These are phyloP conservation scores for Paracanthobrama guichenoti DNA, from an alignment of 2,113 vertebrate genomes.

Conservation along the genomic window DNA sequence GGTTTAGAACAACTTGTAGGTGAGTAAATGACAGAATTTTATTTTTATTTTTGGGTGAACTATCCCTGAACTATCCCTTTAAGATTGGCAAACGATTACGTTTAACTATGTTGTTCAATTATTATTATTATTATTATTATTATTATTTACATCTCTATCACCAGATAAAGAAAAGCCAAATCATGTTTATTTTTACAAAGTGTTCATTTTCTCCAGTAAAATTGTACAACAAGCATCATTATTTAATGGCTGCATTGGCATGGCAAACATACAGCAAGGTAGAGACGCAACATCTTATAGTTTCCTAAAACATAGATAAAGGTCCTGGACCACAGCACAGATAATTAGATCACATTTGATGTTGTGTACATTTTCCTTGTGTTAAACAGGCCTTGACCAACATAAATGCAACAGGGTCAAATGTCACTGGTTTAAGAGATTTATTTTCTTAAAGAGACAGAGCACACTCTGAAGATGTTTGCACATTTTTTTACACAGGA, in stretches of 20 bases:
- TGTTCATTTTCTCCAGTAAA: background rate
- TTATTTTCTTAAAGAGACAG: slow-evolving; percentile 22
- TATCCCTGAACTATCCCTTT: no score
- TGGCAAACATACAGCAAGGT: background rate
- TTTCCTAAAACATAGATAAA: no score
- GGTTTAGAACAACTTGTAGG: no score
- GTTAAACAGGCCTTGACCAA: background rate
- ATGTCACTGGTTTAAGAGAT: slow-evolving; percentile 14
- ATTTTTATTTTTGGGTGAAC: no score
- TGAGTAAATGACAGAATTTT: no score
- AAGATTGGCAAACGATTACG: no score
- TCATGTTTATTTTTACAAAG: background rate
- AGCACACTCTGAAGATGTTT: slow-evolving; percentile 9
- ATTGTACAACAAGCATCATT: background rate
- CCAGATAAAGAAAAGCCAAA: background rate
- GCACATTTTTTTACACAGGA: slow-evolving; percentile 40
- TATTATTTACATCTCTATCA: no score
- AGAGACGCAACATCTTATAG: background rate
- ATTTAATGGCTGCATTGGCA: background rate
- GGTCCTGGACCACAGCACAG: no score
- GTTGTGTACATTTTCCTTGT: background rate
- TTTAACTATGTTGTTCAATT: no score
- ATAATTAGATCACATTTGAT: no score
- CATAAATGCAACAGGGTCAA: background rate
- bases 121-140: no score